Conservation (phyloP, 2,113 vertebrate species). For the Mormoops blainvillei region DNA sequence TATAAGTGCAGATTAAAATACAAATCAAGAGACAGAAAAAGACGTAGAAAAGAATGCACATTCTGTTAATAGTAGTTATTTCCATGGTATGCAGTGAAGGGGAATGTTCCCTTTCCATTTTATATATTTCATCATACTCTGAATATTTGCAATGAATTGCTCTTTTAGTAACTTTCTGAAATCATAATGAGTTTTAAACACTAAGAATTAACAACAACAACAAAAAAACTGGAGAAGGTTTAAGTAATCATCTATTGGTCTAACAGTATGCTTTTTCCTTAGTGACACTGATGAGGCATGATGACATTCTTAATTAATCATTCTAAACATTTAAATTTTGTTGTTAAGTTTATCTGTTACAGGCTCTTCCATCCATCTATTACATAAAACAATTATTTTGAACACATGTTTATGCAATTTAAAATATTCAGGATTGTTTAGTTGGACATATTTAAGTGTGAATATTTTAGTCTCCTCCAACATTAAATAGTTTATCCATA, state of each 20-base stretch:
- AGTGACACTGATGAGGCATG: background rate
- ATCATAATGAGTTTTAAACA: background rate
- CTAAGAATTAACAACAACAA: background rate
- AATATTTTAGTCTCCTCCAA: background rate
- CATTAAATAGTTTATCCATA: background rate
- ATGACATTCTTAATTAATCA: background rate
- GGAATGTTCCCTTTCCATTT: background rate
- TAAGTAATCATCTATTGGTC: background rate
- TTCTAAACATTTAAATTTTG: background rate
- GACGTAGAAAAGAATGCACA: background rate
- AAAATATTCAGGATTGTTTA: slow-evolving; percentile 4
- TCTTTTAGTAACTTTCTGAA: background rate
- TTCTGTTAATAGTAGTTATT: background rate
- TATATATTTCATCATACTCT: background rate
- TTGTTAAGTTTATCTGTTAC: background rate
- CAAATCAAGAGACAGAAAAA: background rate
- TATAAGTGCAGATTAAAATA: background rate
- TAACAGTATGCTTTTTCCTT: background rate
- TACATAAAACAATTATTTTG: slow-evolving; percentile 2
- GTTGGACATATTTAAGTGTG: background rate
- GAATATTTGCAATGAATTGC: background rate
- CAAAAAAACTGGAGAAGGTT: background rate
- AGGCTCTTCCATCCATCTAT: background rate
- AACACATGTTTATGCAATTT: background rate
- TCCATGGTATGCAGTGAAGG: background rate